These are phyloP conservation scores for Nanorana parkeri DNA, from an alignment of 2,113 vertebrate genomes.

Conservation along the genomic window DNA sequence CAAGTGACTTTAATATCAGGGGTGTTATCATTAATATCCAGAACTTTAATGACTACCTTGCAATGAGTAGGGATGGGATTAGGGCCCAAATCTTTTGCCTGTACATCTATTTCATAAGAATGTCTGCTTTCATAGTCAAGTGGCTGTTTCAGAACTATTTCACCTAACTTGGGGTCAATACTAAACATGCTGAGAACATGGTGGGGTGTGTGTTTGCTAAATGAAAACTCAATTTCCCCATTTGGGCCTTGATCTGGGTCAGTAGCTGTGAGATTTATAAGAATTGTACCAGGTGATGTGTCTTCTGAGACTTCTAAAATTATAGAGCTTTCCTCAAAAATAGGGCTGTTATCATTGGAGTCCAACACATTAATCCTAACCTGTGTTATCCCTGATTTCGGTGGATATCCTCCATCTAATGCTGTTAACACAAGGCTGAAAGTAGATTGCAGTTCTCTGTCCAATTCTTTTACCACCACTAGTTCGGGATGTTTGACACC, in stretches of 20 bases:
- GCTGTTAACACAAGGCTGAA: constrained; percentile 82
- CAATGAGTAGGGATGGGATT: constrained; percentile 89
- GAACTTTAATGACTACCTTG: constrained; percentile 84
- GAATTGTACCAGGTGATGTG: constrained; percentile 77
- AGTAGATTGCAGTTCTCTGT: constrained; percentile 82
- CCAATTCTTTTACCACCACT: constrained; percentile 85
- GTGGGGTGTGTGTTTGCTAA: constrained; percentile 78
- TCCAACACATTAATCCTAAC: constrained; percentile 85
- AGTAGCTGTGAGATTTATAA: constrained; percentile 82
- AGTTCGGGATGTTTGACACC: constrained; percentile 83
- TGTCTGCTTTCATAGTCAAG: constrained; percentile 84
- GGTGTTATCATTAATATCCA: constrained; percentile 87
- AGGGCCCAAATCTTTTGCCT: constrained; percentile 85
- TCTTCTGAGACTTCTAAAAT: constrained; percentile 82
- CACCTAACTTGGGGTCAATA: constrained; percentile 78
- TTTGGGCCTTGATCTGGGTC: constrained; percentile 92
- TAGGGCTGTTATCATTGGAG: constrained; percentile 92
- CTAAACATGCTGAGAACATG: constrained; percentile 82
- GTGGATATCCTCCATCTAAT: constrained; percentile 84
- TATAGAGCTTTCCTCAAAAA: constrained; percentile 80
- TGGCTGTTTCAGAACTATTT: constrained; percentile 72
- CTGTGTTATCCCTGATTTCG: constrained; percentile 82
- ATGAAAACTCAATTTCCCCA: constrained; percentile 87
- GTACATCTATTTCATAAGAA: constrained; percentile 82
- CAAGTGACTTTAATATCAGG: constrained; percentile 84